Conservation (phyloP, 1,140 invertebrate genomes). For the Andricus grossulariae region DNA sequence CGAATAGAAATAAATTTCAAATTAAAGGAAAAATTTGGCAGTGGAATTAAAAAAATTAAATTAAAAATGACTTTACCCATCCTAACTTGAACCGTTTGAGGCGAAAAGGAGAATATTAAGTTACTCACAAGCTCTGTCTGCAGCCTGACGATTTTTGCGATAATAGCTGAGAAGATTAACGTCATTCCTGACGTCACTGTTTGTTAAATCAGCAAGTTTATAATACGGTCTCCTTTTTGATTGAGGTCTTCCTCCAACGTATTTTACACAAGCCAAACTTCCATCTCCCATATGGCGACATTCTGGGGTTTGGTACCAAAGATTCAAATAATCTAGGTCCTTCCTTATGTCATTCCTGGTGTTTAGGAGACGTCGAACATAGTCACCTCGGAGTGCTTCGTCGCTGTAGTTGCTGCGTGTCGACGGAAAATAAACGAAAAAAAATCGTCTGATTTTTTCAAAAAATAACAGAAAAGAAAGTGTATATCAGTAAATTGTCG, state of each 20-base stretch:
- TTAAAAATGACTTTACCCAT: not conserved
- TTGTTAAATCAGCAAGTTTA: slow-evolving; percentile 78
- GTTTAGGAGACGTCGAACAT: slow-evolving; percentile 79
- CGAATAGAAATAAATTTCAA: too few relatives aligned
- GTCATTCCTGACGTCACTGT: slow-evolving; percentile 80
- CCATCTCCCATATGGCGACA: slow-evolving; percentile 82
- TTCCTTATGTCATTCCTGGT: slow-evolving; percentile 78
- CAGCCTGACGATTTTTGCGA: slow-evolving; percentile 83
- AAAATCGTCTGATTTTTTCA: slow-evolving; percentile 18
- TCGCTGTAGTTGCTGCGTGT: slow-evolving; percentile 68
- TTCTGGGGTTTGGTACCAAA: slow-evolving; percentile 80
- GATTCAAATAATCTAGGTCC: slow-evolving; percentile 76
- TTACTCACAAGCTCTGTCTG: slow-evolving; percentile 74
- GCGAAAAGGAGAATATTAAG: not conserved
- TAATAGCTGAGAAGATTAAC: slow-evolving; percentile 87
- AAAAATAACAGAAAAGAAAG: not conserved
- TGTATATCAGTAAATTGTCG: slow-evolving; percentile 7
- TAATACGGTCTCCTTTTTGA: slow-evolving; percentile 83
- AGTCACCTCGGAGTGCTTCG: slow-evolving; percentile 77
- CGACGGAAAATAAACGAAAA: slow-evolving; percentile 32
- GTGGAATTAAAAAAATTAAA: not conserved
- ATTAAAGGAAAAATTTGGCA: not conserved
- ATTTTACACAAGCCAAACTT: slow-evolving; percentile 86
- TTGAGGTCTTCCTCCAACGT: slow-evolving; percentile 85
- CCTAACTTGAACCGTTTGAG: too few relatives aligned